phyloP scores from a whole-genome alignment of 2,797 vertebrate species.

The Aulostomus chinensis region DNA sequence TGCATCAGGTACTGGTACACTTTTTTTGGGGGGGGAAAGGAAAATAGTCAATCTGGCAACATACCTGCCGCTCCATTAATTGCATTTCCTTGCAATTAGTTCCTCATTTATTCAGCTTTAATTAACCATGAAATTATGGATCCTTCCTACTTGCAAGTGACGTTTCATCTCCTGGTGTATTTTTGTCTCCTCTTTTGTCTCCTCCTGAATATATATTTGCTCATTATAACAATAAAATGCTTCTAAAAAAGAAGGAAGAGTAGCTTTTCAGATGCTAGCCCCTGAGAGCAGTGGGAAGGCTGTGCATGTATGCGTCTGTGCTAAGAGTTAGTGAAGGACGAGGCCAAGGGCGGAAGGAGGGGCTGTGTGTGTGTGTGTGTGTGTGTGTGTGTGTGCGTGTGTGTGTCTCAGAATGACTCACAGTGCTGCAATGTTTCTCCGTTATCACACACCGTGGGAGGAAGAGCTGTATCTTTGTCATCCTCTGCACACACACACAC shows the following conservation, averaged over 20 bases:
- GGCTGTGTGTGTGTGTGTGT: slow-evolving; percentile 16
- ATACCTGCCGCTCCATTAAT: slow-evolving; percentile 46
- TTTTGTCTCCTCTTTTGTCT: too few relatives aligned
- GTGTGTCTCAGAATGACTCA: slow-evolving; percentile 54
- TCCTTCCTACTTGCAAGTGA: slow-evolving; percentile 24
- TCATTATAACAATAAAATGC: slow-evolving; percentile 26
- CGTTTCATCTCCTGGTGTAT: slow-evolving; percentile 35
- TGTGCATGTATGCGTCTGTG: slow-evolving; percentile 11
- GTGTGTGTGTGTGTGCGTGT: slow-evolving; percentile 9
- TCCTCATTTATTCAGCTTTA: slow-evolving; percentile 48
- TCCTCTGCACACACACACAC: slow-evolving; percentile 7
- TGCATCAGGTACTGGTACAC: too few relatives aligned
- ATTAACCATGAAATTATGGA: slow-evolving; percentile 61
- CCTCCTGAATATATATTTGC: slow-evolving; percentile 42
- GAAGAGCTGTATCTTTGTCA: slow-evolving; percentile 38
- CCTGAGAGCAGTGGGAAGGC: neutral
- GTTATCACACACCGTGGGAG: slow-evolving; percentile 55
- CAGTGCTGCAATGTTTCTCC: slow-evolving; percentile 37
- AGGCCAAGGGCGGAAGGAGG: slow-evolving; percentile 46
- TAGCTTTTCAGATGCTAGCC: slow-evolving; percentile 8
- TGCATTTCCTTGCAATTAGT: slow-evolving; percentile 60
- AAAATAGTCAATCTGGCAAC: slow-evolving; percentile 42
- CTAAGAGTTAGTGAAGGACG: slow-evolving; percentile 49
- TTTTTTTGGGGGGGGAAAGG: too few relatives aligned
- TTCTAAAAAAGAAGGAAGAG: slow-evolving; percentile 4